These are phyloP conservation scores for Melinaea marsaeus DNA, from an alignment of 2,888 invertebrate genomes.

Conservation along the genomic window DNA sequence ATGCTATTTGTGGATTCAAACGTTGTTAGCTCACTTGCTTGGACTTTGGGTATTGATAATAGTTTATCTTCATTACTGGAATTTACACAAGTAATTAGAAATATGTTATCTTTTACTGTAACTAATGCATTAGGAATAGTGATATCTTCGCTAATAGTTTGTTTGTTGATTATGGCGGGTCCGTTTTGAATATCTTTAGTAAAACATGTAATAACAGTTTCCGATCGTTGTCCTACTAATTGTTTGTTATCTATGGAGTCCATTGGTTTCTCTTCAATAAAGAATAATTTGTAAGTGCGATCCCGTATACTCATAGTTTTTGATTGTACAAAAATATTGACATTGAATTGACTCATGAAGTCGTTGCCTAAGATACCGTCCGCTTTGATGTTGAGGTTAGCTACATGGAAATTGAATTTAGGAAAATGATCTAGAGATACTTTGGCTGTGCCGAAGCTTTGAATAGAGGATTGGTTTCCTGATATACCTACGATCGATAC, in stretches of 20 bases:
- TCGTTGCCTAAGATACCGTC: slow-evolving; percentile 41
- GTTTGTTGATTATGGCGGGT: slow-evolving; percentile 33
- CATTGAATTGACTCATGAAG: slow-evolving; percentile 39
- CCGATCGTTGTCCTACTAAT: slow-evolving; percentile 29
- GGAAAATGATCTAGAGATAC: slow-evolving; percentile 34
- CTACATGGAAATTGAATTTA: slow-evolving; percentile 36
- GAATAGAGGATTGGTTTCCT: slow-evolving; percentile 26
- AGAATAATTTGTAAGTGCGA: slow-evolving; percentile 32
- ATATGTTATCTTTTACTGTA: slow-evolving; percentile 27
- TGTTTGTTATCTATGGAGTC: slow-evolving; percentile 16
- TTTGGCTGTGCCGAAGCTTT: slow-evolving; percentile 32
- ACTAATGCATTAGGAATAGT: slow-evolving; percentile 35
- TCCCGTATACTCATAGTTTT: slow-evolving; percentile 37
- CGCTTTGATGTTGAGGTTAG: slow-evolving; percentile 34
- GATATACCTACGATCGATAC: slow-evolving; percentile 40
- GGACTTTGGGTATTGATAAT: too few species aligned
- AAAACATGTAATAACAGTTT: slow-evolving; percentile 35
- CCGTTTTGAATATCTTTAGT: slow-evolving; percentile 28
- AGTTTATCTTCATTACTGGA: too few species aligned
- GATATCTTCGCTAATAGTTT: slow-evolving; percentile 29
- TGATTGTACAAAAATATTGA: slow-evolving; percentile 34
- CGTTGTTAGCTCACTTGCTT: too few species aligned
- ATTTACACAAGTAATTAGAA: too few species aligned
- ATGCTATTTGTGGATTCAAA: too few species aligned
- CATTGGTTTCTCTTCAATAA: slow-evolving; percentile 21